Base-by-base conservation (phyloP, 53 echinoderm and acorn worm genomes). In the Mesocentrotus franciscanus region DNA sequence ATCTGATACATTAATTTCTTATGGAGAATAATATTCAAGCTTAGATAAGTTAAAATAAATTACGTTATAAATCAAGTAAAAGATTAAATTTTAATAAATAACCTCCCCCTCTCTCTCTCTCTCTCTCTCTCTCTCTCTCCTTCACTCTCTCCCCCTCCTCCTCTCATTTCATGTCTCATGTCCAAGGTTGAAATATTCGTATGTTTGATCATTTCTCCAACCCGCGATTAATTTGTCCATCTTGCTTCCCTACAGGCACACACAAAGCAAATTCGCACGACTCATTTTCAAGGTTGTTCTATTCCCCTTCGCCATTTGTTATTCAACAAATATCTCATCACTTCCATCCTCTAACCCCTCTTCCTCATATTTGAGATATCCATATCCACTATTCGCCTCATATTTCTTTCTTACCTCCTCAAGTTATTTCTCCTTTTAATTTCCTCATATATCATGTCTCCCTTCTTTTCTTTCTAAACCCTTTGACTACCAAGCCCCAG, bases 301-400 rank as follows among this genome's bases (percentile, higher is more conserved):
- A 87, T 87, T 87, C 87, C 87, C 87, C 26, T 1, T n/a, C 13
- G 87, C 59, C 17, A 87, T 87, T 56, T 87, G 87, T 87, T 87
- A 87, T 87, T 87, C 87, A 87, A 87, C 87, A 87, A 64, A 87
- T 57, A 56, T 87, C n/a, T 58, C 87, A 27, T 87, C 87, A 87
- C 87, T 57, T 87, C 58, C 55, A 26, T 27, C 59, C 26, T 42
- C 76, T 13, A 29, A 76, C 13, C 29, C 81, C 42, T 17, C 81
- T 42, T 81, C 42, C 42, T 42, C 81, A 81, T 20, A 81, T 81
- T 20, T 18, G 18, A 42, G 81, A 81, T 81, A 81, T 18, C 42
- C 81, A 16, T 81, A 20, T 81, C 15, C 20, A 13, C 42, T 18
- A 6, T 81, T 42, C 22, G 1, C 49, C 81, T 39, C 5, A 39